Percentiles rank a stretch among this genome's conserved stretches.
These are phyloP conservation scores for Pemphigus obesinymphae DNA, from an alignment of 1,140 invertebrate species.

Conservation along the genomic window DNA sequence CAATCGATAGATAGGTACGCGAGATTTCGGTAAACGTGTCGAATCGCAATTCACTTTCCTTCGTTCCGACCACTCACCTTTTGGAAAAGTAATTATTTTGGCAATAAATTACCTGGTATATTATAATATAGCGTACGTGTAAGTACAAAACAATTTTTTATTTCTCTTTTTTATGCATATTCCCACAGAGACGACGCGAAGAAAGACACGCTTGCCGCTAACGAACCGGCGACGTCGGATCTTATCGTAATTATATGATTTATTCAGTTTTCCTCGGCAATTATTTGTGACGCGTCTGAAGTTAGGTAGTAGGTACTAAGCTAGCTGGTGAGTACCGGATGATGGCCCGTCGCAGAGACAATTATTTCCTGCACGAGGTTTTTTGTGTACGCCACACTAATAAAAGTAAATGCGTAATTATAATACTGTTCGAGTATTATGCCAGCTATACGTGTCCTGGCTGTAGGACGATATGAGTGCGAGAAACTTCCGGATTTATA, in stretches of 20 bases:
- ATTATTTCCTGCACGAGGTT: too few species aligned
- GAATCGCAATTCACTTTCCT: neutral
- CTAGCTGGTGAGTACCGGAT: too few species aligned
- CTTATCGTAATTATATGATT: neutral
- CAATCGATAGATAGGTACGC: too few species aligned
- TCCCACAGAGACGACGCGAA: neutral
- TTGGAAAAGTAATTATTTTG: neutral
- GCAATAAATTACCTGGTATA: neutral
- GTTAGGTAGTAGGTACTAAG: too few species aligned
- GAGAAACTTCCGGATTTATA: too few species aligned
- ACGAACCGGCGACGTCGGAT: neutral
- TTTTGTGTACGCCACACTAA: too few species aligned
- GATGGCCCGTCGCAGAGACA: too few species aligned
- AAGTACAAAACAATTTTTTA: neutral
- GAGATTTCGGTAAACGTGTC: neutral
- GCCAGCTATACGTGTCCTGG: too few species aligned
- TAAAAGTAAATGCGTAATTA: too few species aligned
- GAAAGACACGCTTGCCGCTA: neutral
- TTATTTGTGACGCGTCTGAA: neutral
- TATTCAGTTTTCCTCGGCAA: neutral
- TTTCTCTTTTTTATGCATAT: neutral
- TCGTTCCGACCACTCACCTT: neutral
- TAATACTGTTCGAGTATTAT: too few species aligned
- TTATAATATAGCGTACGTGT: neutral
- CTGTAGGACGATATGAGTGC: too few species aligned